Evolutionary conservation across 2,797 vertebrate genomes (phyloP).

Genomic region (Falco concolor): DNA sequence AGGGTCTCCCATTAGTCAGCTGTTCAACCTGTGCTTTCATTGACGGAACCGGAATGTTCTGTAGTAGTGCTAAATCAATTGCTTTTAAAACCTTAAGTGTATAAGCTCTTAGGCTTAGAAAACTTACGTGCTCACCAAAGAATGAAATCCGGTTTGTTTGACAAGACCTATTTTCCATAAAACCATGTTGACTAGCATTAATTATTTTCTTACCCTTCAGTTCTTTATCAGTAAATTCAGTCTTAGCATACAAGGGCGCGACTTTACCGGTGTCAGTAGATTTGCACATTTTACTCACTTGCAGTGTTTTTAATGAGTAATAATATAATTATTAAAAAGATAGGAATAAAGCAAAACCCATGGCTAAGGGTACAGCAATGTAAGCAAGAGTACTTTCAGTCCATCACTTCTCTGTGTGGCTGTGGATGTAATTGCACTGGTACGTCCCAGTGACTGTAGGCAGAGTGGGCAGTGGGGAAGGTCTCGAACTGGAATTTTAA

Average conservation of each 20-base stretch:
- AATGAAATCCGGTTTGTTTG: not conserved
- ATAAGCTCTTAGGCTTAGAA: not conserved
- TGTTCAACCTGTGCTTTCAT: not conserved
- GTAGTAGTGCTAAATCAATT: not conserved
- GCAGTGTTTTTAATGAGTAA: not conserved
- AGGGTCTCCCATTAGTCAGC: not conserved
- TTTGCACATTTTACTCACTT: not conserved
- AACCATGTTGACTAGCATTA: not conserved
- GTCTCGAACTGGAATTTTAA: not conserved
- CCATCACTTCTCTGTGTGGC: not conserved
- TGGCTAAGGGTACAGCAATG: not conserved
- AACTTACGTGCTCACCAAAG: not conserved
- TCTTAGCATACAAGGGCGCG: not conserved
- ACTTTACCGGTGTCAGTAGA: not conserved
- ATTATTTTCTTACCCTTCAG: not conserved
- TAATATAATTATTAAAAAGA: not conserved
- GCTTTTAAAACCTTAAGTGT: not conserved
- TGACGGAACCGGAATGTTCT: not conserved
- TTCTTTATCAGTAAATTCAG: not conserved
- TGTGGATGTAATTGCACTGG: not conserved
- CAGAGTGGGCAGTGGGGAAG: not conserved
- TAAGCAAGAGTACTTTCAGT: not conserved
- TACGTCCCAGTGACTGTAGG: not conserved
- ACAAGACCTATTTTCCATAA: not conserved
- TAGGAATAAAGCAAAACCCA: not conserved